These are phyloP conservation scores for Sus cebifrons DNA, from an alignment of 2,797 vertebrate genomes.

Conservation along the genomic window DNA sequence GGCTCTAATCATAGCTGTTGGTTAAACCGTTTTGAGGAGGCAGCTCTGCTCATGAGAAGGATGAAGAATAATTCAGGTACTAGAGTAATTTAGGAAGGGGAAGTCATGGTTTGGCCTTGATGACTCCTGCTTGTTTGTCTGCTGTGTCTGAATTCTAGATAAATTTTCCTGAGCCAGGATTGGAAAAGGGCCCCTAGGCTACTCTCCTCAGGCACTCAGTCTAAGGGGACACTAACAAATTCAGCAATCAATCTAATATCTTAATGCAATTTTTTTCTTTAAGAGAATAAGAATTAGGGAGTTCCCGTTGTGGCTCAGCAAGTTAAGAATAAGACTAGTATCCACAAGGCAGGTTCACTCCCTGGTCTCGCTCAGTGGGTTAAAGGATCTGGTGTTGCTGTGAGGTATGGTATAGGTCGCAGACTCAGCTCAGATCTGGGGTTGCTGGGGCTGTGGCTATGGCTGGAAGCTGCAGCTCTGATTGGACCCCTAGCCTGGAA, in stretches of 20 bases:
- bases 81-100: neutral
- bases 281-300: too few relatives aligned
- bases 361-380: too few relatives aligned
- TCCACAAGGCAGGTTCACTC: too few relatives aligned
- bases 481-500: too few relatives aligned
- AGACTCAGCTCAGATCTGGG: too few relatives aligned
- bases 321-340: too few relatives aligned
- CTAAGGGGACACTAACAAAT: neutral
- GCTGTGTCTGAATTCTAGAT: neutral
- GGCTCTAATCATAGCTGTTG: neutral
- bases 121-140: neutral
- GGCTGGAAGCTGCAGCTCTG: too few relatives aligned
- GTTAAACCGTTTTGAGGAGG: neutral
- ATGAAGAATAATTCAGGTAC: neutral
- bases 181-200: neutral
- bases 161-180: neutral
- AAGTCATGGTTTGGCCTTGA: neutral
- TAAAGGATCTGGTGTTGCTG: too few relatives aligned
- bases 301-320: too few relatives aligned
- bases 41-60: neutral
- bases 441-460: too few relatives aligned
- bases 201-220: neutral
- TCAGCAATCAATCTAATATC: neutral
- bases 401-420: too few relatives aligned
- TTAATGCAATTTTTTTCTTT: neutral